Evolutionary conservation across 53 echinoderm and acorn worm species (phyloP).

Genomic region (Echinarachnius parma): DNA sequence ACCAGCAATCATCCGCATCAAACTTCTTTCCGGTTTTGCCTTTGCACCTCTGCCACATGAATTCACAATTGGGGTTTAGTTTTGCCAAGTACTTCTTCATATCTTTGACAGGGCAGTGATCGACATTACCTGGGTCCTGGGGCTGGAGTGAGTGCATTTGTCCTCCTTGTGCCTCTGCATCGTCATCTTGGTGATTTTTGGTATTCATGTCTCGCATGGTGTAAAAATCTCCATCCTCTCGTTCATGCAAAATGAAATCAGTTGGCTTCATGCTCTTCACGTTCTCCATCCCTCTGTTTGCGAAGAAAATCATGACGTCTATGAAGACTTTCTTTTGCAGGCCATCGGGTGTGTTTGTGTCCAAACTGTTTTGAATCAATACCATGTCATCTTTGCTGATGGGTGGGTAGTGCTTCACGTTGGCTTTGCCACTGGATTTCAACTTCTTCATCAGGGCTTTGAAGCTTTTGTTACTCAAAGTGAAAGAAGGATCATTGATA

Average conservation of each 20-base stretch:
- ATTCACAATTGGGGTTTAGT: constrained; percentile 46
- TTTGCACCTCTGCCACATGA: constrained; percentile 44
- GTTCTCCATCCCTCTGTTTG: constrained; percentile 13
- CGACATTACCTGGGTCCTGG: not conserved
- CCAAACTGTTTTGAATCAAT: constrained; percentile 19
- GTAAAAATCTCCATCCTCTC: constrained; percentile 20
- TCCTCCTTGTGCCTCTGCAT: constrained; percentile 22
- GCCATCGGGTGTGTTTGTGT: constrained; percentile 16
- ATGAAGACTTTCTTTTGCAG: constrained; percentile 33
- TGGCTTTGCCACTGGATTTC: constrained; percentile 6
- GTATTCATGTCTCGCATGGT: constrained; percentile 2
- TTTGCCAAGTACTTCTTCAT: constrained; percentile 21
- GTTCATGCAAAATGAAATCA: constrained; percentile 30
- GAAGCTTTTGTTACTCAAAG: not conserved
- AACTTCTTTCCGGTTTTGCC: not conserved
- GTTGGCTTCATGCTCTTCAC: constrained; percentile 19
- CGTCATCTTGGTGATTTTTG: constrained; percentile 8
- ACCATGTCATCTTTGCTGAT: constrained; percentile 31
- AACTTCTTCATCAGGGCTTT: constrained; percentile 7
- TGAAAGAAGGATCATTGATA: constrained; percentile 15
- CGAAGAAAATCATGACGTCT: constrained; percentile 16
- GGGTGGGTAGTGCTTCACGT: constrained; percentile 28
- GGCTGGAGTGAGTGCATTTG: constrained; percentile 17
- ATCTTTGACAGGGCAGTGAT: constrained; percentile 19
- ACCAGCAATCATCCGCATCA: constrained; percentile 44